Evolutionary conservation across 2,797 vertebrate genomes (phyloP), one percentile per base, ranked within the genome.

Genomic region (Oryzias dopingdopingensis): DNA sequence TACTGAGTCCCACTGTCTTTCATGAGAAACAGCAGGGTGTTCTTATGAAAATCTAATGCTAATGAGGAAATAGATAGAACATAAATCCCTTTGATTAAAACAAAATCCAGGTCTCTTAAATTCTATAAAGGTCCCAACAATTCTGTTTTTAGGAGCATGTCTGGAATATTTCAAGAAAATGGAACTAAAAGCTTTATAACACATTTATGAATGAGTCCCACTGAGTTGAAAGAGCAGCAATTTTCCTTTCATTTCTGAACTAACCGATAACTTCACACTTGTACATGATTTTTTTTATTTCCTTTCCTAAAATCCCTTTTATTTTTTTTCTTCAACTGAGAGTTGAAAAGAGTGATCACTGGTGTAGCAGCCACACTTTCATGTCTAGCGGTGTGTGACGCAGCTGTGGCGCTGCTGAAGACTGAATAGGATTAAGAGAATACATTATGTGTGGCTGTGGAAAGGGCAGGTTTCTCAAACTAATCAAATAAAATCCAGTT

Each of bases 391-490:
- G 29, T 26, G 43, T 48, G 44, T 1, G 0, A 6, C 46, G 22
- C 46, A 74, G 59, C 56, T 76, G 57, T 4, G 10, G 22, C 26
- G 2, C 64, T 3, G 42, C 8, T 65, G 51, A 44, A 59, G 59
- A 59, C 45, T 41, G 42, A 43, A 67, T 23, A 22, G 71, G 56
- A 74, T 70, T 4, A 65, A 46, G 20, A 48, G 56, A 68, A 70
- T 44, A 45, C 20, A 51, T 75, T 59, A 56, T 59, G 32, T 49
- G 22, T 61, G n/a, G 54, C 42, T 2, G 12, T 43, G 5, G 47
- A 52, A 51, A 69, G 46, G 50, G 22, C 45, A 77, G 55, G 45
- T 50, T 57, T 66, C 51, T 76, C 79, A 71, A 7, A 41, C 49
- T 41, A 61, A 62, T 81, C 62, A 69, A 59, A 79, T 48, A 48